These are phyloP conservation scores for Apistogramma diplotaenia DNA, from an alignment of 2,113 vertebrate species.

Conservation along the genomic window DNA sequence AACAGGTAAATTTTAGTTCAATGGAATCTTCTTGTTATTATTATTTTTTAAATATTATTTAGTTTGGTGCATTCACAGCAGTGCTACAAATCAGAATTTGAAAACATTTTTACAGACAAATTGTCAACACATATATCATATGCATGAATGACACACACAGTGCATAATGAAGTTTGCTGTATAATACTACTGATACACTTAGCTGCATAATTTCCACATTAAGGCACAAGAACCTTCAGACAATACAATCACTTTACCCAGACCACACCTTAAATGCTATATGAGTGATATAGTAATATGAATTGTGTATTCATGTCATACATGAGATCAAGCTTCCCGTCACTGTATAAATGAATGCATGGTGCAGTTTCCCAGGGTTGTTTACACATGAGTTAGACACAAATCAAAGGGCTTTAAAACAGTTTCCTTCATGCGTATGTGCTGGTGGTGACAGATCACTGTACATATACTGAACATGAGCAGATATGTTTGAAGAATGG, in stretches of 20 bases:
- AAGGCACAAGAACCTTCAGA: background rate
- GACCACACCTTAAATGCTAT: conserved; percentile 15
- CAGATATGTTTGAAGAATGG: conserved; percentile 17
- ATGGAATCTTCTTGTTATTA: too few species aligned
- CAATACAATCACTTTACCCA: conserved; percentile 25
- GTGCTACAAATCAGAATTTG: background rate
- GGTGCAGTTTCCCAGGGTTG: conserved; percentile 31
- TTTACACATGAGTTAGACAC: conserved; percentile 28
- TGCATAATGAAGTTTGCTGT: too few species aligned
- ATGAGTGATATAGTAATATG: conserved; percentile 46
- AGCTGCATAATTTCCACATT: background rate
- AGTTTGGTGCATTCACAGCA: background rate
- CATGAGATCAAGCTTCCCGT: conserved; percentile 46
- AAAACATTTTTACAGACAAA: background rate
- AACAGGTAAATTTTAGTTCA: background rate
- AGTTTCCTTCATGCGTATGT: background rate
- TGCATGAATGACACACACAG: too few species aligned
- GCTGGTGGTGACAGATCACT: conserved; percentile 4
- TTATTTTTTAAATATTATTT: too few species aligned
- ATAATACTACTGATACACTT: background rate
- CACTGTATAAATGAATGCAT: conserved; percentile 53
- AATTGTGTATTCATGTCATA: conserved; percentile 47
- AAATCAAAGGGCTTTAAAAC: conserved; percentile 20
- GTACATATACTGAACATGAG: background rate
- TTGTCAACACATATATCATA: too few species aligned